Evolutionary conservation across 2,888 invertebrate species (phyloP).

Genomic region (Acanthococcus lagerstroemiae): DNA sequence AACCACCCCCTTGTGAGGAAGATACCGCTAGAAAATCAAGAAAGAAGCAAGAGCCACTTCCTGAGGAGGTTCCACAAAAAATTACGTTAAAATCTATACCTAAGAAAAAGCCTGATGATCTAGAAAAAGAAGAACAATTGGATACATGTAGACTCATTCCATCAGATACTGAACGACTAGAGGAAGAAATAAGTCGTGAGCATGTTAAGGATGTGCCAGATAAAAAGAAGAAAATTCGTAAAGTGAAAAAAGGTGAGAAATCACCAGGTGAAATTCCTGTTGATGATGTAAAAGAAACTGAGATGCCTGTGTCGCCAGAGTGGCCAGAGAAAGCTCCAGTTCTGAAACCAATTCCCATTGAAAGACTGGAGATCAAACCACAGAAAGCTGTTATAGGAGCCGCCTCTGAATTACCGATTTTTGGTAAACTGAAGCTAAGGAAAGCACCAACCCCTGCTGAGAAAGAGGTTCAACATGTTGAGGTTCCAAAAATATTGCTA

Average conservation of each 20-base stretch:
- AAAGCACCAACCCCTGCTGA: conserved; percentile 45
- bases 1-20: conserved; percentile 38
- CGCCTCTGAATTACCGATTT: conserved; percentile 48
- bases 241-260: background rate
- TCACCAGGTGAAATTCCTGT: no score
- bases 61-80: conserved; percentile 41
- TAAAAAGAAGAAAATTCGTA: background rate
- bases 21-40: no score
- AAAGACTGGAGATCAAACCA: conserved; percentile 44
- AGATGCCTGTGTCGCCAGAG: background rate
- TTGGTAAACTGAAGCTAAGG: conserved; percentile 48
- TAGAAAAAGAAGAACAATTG: conserved; percentile 38
- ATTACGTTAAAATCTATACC: conserved; percentile 41
- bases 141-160: conserved; percentile 40
- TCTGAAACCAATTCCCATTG: conserved; percentile 48
- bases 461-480: conserved; percentile 42
- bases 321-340: background rate
- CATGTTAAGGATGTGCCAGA: background rate
- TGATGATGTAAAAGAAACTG: background rate
- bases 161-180: conserved; percentile 36
- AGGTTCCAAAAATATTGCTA: conserved; percentile 56
- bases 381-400: conserved; percentile 40
- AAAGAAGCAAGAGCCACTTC: conserved; percentile 42
- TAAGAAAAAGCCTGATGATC: conserved; percentile 40
- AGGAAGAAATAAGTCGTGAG: conserved; percentile 34